These are phyloP conservation scores for Phenacoccus solenopsis DNA, from an alignment of 1,140 invertebrate genomes.

Conservation along the genomic window DNA sequence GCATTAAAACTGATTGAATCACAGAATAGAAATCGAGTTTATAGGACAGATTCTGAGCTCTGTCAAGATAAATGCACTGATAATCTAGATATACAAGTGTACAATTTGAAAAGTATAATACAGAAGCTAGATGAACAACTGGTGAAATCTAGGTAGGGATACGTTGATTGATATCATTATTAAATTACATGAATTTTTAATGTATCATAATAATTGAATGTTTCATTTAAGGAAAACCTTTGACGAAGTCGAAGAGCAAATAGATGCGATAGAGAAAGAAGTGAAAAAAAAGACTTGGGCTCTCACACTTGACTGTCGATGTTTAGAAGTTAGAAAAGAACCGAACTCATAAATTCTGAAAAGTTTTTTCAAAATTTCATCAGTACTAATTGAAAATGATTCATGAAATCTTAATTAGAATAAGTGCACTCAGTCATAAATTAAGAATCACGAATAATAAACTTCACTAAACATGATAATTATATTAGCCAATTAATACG, in stretches of 20 bases:
- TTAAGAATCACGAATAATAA: no score
- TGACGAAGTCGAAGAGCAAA: not conserved
- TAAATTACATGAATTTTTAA: not conserved
- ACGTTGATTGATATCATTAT: not conserved
- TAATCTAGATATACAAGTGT: constrained; percentile 14
- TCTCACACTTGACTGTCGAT: not conserved
- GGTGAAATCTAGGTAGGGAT: constrained; percentile 15
- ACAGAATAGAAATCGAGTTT: constrained; percentile 10
- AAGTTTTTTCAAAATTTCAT: no score
- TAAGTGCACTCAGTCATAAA: no score
- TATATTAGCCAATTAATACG: not conserved
- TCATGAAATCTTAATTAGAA: no score
- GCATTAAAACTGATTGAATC: constrained; percentile 19
- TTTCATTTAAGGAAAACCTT: not conserved
- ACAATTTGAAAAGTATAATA: not conserved
- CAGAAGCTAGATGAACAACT: constrained; percentile 12
- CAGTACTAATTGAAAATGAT: no score
- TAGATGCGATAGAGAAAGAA: not conserved
- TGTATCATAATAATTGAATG: not conserved
- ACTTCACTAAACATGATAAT: no score
- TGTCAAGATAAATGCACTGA: constrained; percentile 18
- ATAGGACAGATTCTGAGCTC: constrained; percentile 5
- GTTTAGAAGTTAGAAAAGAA: not conserved
- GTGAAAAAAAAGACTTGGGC: not conserved
- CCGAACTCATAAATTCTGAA: not conserved